Conservation (phyloP, 2,113 vertebrate genomes). For the Eulemur macaco region DNA sequence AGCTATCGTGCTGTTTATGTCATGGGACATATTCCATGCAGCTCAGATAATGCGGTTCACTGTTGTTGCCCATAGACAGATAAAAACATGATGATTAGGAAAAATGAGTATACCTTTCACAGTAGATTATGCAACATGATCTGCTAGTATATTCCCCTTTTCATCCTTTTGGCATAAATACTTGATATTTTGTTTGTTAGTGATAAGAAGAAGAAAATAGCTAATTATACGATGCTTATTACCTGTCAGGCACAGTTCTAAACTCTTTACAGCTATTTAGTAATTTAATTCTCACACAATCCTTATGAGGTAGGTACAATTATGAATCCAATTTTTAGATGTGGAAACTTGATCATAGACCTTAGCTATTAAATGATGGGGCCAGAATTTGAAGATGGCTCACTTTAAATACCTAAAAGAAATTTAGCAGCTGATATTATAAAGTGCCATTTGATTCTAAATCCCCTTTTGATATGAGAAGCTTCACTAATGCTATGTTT, state of each 20-base stretch:
- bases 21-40: background rate
- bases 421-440: constrained; percentile 71
- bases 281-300: constrained; percentile 54
- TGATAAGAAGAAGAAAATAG: background rate
- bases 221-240: background rate
- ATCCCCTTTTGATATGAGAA: constrained; percentile 80
- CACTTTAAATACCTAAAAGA: constrained; percentile 73
- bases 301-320: background rate
- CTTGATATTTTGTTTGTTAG: background rate
- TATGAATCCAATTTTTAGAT: constrained; percentile 52
- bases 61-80: background rate
- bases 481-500: constrained; percentile 79
- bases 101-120: background rate
- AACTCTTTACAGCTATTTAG: background rate
- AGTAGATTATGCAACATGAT: background rate
- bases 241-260: background rate
- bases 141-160: background rate
- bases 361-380: constrained; percentile 20
- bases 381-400: constrained; percentile 76
- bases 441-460: constrained; percentile 79
- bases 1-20: background rate
- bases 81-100: background rate
- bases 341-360: constrained; percentile 15
- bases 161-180: background rate
- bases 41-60: background rate